Conservation (phyloP, 2,888 invertebrate species). For the Oscheius myriophilus region DNA sequence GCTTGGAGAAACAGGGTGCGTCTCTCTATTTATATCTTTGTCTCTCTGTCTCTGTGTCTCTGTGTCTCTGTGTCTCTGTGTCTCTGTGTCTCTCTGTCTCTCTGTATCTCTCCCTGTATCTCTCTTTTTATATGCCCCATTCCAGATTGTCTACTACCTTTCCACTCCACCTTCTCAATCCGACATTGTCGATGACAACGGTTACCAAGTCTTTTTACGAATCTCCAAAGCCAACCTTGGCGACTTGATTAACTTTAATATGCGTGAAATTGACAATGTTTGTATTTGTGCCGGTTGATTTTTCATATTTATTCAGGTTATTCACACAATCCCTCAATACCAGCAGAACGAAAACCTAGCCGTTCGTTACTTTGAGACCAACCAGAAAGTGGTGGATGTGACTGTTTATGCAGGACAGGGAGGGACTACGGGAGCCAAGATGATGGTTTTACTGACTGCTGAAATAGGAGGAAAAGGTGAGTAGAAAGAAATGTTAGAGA, state of each 20-base stretch:
- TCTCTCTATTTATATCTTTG: background rate
- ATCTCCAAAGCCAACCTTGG: conserved; percentile 14
- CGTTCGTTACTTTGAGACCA: too few species aligned
- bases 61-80: too few species aligned
- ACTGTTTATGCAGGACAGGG: background rate
- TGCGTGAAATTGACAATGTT: background rate
- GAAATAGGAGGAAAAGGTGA: background rate
- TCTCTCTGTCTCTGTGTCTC: too few species aligned
- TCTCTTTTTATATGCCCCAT: background rate
- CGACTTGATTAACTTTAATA: conserved; percentile 11
- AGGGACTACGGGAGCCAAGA: background rate
- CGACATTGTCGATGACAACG: background rate
- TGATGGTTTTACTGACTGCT: conserved; percentile 2
- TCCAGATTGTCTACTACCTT: conserved; percentile 19
- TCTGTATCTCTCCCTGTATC: too few species aligned
- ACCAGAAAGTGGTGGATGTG: too few species aligned
- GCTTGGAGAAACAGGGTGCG: conserved; percentile 23
- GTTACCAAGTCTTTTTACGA: conserved; percentile 6
- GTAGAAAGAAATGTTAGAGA: background rate
- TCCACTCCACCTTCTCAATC: background rate
- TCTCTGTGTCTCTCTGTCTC: too few species aligned
- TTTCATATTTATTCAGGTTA: too few species aligned
- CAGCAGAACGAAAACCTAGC: too few species aligned
- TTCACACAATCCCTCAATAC: too few species aligned
- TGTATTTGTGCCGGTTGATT: too few species aligned